phyloP scores from a whole-genome alignment of 2,888 invertebrate species.

The Strigamia crassipes region DNA sequence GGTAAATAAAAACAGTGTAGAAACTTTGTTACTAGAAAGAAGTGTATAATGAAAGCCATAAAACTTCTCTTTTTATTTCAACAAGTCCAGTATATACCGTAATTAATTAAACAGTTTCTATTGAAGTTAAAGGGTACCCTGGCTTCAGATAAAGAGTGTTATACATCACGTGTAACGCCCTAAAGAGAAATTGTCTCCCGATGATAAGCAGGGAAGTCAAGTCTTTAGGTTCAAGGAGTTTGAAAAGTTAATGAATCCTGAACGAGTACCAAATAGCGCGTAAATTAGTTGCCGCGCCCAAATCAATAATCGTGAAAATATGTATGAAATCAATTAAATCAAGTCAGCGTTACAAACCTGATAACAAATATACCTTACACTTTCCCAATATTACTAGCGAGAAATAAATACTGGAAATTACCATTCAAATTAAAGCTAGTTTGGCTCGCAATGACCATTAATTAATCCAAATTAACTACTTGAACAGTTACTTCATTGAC shows the following conservation, averaged over 20 bases:
- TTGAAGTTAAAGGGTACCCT: not conserved
- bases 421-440: too few species aligned
- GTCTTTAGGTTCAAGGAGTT: constrained; percentile 13
- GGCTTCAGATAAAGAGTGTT: not conserved
- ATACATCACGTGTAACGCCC: not conserved
- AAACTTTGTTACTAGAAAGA: not conserved
- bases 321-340: constrained; percentile 19
- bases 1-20: not conserved
- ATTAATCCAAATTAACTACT: too few species aligned
- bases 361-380: not conserved
- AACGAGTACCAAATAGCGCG: constrained; percentile 20
- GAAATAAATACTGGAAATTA: too few species aligned
- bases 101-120: not conserved
- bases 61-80: not conserved
- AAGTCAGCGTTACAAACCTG: not conserved
- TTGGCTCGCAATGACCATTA: too few species aligned
- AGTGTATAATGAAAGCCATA: not conserved
- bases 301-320: constrained; percentile 6
- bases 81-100: not conserved
- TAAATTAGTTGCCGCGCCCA: not conserved
- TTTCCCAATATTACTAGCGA: too few species aligned
- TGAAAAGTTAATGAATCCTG: constrained; percentile 36
- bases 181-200: not conserved
- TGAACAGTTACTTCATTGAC: too few species aligned
- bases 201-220: not conserved